phyloP scores from a whole-genome alignment of 37 sponge, comb jelly and placozoan genomes.

The Eunapius fragilis region DNA sequence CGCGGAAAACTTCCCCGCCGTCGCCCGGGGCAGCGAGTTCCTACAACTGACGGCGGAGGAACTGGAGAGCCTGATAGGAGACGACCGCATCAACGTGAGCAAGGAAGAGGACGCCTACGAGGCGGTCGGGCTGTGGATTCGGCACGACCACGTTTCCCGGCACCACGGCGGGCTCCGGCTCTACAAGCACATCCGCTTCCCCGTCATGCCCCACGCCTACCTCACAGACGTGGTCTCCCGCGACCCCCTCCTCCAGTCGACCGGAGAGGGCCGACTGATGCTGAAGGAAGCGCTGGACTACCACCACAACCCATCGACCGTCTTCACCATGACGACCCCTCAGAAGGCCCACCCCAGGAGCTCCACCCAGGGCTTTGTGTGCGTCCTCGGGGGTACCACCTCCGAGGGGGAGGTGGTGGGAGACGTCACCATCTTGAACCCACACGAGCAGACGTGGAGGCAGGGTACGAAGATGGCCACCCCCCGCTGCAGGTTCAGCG shows the following conservation, averaged over 20 bases:
- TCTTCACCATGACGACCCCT: slow-evolving; percentile 48
- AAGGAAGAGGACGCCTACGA: slow-evolving; percentile 82
- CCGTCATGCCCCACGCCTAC: slow-evolving; percentile 51
- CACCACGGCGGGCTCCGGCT: slow-evolving; percentile 2
- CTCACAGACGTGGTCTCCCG: slow-evolving; percentile 34
- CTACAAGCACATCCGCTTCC: slow-evolving; percentile 75
- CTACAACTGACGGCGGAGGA: slow-evolving; percentile 43
- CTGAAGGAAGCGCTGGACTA: slow-evolving; percentile 64
- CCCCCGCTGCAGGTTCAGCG: slow-evolving; percentile 50
- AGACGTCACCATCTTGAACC: slow-evolving; percentile 65
- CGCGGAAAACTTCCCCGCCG: slow-evolving; percentile 51
- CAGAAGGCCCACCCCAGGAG: slow-evolving; percentile 75
- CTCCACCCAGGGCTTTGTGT: slow-evolving; percentile 71
- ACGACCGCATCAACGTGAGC: slow-evolving; percentile 59
- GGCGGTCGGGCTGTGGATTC: slow-evolving; percentile 79
- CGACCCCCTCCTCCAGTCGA: slow-evolving; percentile 26
- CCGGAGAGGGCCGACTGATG: slow-evolving; percentile 34
- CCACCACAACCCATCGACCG: slow-evolving; percentile 68
- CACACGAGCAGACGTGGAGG: slow-evolving; percentile 74
- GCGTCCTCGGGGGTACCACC: slow-evolving; percentile 69
- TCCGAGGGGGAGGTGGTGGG: slow-evolving; percentile 58
- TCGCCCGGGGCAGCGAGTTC: slow-evolving; percentile 64
- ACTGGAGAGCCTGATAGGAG: slow-evolving; percentile 48
- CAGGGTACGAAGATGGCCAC: slow-evolving; percentile 66
- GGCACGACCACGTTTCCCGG: slow-evolving; percentile 53